Evolutionary conservation across 2,113 vertebrate species (phyloP).

Genomic region (Mastomys natalensis): DNA sequence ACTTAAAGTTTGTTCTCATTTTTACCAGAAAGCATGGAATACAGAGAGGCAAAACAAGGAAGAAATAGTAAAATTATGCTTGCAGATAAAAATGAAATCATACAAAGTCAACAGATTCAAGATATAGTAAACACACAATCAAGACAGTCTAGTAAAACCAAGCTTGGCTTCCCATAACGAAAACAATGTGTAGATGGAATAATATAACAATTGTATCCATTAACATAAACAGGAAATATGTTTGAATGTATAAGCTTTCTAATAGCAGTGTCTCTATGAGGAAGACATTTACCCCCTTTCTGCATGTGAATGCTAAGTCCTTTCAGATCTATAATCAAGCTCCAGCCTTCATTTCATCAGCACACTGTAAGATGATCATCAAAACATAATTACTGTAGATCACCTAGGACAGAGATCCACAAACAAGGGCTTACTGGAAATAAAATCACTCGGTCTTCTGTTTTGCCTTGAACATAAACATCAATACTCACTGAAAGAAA

Average conservation of each 20-base stretch:
- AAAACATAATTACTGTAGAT: slow-evolving; percentile 49
- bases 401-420: slow-evolving; percentile 29
- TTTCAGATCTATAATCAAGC: slow-evolving; percentile 49
- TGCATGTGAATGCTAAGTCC: slow-evolving; percentile 33
- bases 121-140: background rate
- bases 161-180: background rate
- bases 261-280: background rate
- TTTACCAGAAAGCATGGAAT: background rate
- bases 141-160: background rate
- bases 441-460: slow-evolving; percentile 54
- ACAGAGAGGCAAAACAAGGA: slow-evolving; percentile 17
- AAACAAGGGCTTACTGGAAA: background rate
- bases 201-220: background rate
- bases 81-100: slow-evolving; percentile 7
- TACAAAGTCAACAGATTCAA: background rate
- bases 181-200: background rate
- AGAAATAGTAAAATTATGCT: slow-evolving; percentile 30
- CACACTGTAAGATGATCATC: background rate
- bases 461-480: slow-evolving; percentile 59
- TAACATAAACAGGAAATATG: slow-evolving; percentile 25
- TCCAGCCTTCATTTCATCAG: slow-evolving; percentile 56
- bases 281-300: background rate
- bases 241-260: slow-evolving; percentile 52
- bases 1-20: background rate
- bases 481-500: background rate